Evolutionary conservation across 2,113 vertebrate genomes (phyloP), one percentile per base, ranked within the genome.

Genomic region (Leucopsar rothschildi): DNA sequence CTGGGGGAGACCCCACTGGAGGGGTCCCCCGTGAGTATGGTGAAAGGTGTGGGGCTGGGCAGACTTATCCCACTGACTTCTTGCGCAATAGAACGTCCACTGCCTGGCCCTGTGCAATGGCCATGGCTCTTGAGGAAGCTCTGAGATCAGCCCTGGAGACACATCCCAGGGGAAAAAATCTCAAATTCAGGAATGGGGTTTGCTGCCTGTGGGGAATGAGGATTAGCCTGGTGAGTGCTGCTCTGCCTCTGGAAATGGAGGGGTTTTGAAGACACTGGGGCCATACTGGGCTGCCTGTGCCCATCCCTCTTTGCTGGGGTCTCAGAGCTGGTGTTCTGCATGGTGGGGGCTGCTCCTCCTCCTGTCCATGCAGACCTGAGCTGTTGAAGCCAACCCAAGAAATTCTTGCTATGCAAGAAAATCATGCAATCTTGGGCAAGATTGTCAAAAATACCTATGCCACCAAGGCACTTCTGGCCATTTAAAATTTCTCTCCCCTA

Each of bases 291-390:
- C 49, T 91, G 55, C 27, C 19, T 18, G 15, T 45, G 70, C 52
- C 47, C 49, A 52, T 15, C 37, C 4, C 19, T 53, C 44, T 55
- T 52, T 4, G 3, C 29, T 1, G 0, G 10, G 1, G 1, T 10
- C 49, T 66, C 69, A 52, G 44, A 45, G 15, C n/a, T 83, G 39
- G 8, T 83, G 39, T 6, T n/a, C 66, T 72, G 28, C 2, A 0
- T 33, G 56, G 5, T 35, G 17, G 22, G 15, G 24, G 9, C 56
- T 78, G 57, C 53, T 77, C 17, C 12, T 88, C 52, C 52, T 70
- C 14, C 12, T 29, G 39, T 11, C 66, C 3, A 1, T 0, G 1
- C 45, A 50, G 25, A 31, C 18, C 28, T 47, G 24, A 40, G 64
- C 4, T 56, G 15, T 39, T 69, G 63, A 72, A 85, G 59, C 7